These are phyloP conservation scores for Paramormyrops hopkinsi DNA, from an alignment of 2,797 vertebrate species.

Conservation along the genomic window DNA sequence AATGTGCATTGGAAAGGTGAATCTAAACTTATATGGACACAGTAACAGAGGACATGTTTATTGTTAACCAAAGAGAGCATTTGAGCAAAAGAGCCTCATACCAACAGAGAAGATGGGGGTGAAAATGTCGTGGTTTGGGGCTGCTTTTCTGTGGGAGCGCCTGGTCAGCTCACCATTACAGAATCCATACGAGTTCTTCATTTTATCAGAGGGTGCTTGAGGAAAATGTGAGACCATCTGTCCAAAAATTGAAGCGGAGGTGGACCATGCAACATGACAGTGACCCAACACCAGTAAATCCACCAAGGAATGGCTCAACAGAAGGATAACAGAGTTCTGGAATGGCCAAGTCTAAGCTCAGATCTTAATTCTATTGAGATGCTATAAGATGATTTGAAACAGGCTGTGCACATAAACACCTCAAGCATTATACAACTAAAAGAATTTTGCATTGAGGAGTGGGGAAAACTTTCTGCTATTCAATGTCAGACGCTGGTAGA, in stretches of 20 bases:
- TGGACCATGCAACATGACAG: background rate
- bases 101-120: background rate
- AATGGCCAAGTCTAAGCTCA: background rate
- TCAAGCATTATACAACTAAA: background rate
- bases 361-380: background rate
- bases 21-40: background rate
- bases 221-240: background rate
- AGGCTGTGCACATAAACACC: background rate
- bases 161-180: background rate
- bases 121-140: background rate
- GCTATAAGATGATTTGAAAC: background rate
- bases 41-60: background rate
- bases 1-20: background rate
- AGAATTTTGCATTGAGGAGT: background rate
- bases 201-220: background rate
- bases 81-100: background rate
- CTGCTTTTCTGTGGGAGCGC: background rate
- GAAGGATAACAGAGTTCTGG: background rate
- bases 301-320: background rate
- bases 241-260: background rate
- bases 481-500: background rate
- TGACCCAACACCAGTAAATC: background rate
- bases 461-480: background rate
- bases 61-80: background rate
- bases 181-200: background rate